Evolutionary conservation across 2,888 invertebrate genomes (phyloP), one percentile per base, ranked within the genome.

Genomic region (Sphinx pinastri): DNA sequence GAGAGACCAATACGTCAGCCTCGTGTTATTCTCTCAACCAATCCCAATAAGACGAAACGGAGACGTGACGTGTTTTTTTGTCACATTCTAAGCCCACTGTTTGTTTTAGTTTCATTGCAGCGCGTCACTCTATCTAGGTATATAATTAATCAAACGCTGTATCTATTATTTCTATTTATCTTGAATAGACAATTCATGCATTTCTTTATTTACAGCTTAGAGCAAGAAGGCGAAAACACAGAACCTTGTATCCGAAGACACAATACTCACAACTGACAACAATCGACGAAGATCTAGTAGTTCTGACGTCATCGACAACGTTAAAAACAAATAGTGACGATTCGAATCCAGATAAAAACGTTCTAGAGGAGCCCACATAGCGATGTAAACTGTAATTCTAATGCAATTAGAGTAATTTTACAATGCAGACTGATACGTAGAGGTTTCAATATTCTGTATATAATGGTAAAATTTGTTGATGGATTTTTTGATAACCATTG

Each of bases 391-490:
- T 81, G 87, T 84, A 57, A 57, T 63, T 45, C 83, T 88, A 86
- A 83, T 79, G 52, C 63, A 79, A 84, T 84, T 89, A 89, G 87
- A 83, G 80, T 86, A 86, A 89, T 84, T 85, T 87, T 88, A 90
- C 86, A 91, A 87, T 83, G 89, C 93, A 92, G 93, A 93, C 93
- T 93, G 93, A 93, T 91, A 90, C 84, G 84, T 93, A 92, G 90
- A 87, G 79, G 87, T 86, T 89, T 87, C 84, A 84, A 87, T 83
- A 78, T 78, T 77, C 74, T 86, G 86, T 88, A 87, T 77, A 87
- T 86, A 85, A 55, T 19, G 19, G 55, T 55, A 5, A 67, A 73
- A 77, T 76, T 78, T 75, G 71, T 71, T 69, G 16, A 45, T 45
- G 52, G 31, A 38, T 54, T 45, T 68, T 63, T 63, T 47, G 49